phyloP scores from a whole-genome alignment of 2,113 vertebrate genomes.

The Corythaeola cristata region DNA sequence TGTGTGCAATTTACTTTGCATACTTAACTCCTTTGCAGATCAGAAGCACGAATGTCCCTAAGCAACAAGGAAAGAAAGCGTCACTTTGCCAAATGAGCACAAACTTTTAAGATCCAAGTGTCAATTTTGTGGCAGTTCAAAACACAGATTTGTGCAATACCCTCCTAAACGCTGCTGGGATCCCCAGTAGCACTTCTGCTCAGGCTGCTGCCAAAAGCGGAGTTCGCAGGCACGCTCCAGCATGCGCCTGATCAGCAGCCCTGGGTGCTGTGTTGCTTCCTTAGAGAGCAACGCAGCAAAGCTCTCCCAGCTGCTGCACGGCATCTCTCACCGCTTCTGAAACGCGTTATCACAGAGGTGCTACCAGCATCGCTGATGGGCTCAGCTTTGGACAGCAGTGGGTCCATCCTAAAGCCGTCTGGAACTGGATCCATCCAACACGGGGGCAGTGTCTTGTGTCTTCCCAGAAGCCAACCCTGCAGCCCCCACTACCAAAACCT shows the following conservation, averaged over 20 bases:
- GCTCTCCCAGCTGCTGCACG: neutral
- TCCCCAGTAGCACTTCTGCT: neutral
- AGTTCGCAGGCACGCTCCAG: neutral
- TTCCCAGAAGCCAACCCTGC: neutral
- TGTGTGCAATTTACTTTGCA: neutral
- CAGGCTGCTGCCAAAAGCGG: neutral
- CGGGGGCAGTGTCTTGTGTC: neutral
- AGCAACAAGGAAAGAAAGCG: neutral
- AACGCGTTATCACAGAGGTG: neutral
- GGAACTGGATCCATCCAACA: neutral
- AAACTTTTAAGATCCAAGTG: neutral
- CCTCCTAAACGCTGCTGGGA: neutral
- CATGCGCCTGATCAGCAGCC: rapidly evolving
- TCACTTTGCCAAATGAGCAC: neutral
- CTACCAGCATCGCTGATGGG: neutral
- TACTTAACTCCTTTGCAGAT: neutral
- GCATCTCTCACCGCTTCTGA: neutral
- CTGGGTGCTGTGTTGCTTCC: neutral
- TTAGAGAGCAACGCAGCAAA: neutral
- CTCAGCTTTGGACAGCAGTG: neutral
- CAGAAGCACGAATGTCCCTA: neutral
- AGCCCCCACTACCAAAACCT: neutral
- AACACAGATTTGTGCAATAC: neutral
- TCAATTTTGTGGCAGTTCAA: neutral
- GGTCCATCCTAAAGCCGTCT: neutral